Evolutionary conservation across 1,140 invertebrate species (phyloP).

Genomic region (Xylocopa sonorina): DNA sequence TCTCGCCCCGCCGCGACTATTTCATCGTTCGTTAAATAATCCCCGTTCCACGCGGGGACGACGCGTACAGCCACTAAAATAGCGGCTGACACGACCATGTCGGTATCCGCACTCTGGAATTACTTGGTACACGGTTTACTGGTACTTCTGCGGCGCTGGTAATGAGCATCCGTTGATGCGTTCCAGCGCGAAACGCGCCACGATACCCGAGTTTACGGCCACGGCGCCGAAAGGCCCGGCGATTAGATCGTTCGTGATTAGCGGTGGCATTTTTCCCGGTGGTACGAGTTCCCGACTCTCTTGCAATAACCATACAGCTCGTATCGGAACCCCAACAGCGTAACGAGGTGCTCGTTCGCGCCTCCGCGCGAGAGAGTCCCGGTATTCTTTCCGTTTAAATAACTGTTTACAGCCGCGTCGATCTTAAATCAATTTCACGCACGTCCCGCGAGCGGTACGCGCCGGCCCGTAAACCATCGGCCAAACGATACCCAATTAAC

Average conservation of each 20-base stretch:
- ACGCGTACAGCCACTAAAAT: slow-evolving; percentile 14
- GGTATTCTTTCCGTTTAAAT: slow-evolving; percentile 29
- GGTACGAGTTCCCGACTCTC: slow-evolving; percentile 21
- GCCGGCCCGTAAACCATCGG: background rate
- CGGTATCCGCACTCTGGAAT: slow-evolving; percentile 26
- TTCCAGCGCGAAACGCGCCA: too few species aligned
- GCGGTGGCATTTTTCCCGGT: slow-evolving; percentile 6
- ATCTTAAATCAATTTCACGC: slow-evolving; percentile 67
- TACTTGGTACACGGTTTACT: slow-evolving; percentile 27
- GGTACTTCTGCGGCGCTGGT: slow-evolving; percentile 15
- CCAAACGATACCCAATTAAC: slow-evolving; percentile 32
- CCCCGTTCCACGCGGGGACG: background rate
- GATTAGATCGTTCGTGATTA: slow-evolving; percentile 45
- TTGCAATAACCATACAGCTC: background rate
- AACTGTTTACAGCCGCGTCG: slow-evolving; percentile 40
- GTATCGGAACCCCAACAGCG: background rate
- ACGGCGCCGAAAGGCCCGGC: slow-evolving; percentile 9
- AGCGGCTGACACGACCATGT: slow-evolving; percentile 11
- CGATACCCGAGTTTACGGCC: slow-evolving; percentile 30
- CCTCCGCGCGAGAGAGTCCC: slow-evolving; percentile 8
- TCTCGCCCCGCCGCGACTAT: slow-evolving; percentile 11
- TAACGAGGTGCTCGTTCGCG: slow-evolving; percentile 19
- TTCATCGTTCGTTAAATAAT: slow-evolving; percentile 31
- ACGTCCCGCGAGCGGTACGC: background rate
- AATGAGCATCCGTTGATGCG: slow-evolving; percentile 6